These are phyloP conservation scores for Glareola pratincola DNA, from an alignment of 2,113 vertebrate species.

Conservation along the genomic window DNA sequence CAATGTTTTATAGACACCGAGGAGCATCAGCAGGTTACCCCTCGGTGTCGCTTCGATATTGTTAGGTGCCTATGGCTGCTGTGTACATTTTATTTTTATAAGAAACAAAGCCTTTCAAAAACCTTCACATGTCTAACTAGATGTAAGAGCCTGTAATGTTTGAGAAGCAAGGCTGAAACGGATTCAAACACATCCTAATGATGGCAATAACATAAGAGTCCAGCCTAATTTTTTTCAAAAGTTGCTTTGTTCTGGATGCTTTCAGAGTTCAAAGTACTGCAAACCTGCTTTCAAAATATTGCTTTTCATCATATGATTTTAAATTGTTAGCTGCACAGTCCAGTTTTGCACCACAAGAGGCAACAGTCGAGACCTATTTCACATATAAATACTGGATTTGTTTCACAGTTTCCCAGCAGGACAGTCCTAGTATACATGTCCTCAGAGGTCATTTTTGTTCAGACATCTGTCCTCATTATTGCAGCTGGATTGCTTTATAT, in stretches of 20 bases:
- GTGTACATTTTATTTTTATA: background rate
- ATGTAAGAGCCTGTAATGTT: background rate
- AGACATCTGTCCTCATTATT: background rate
- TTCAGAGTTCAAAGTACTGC: background rate
- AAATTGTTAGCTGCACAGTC: background rate
- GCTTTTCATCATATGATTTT: background rate
- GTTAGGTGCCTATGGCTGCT: background rate
- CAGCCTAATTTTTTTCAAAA: background rate
- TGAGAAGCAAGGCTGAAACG: background rate
- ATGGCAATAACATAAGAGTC: background rate
- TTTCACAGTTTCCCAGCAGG: background rate
- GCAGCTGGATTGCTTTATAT: background rate
- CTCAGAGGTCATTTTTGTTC: background rate
- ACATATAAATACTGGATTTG: background rate
- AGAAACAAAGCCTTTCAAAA: background rate
- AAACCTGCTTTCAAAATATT: background rate
- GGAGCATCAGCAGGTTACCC: background rate
- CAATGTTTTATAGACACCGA: background rate
- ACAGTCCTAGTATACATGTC: background rate
- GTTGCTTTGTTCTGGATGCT: background rate
- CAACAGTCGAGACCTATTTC: background rate
- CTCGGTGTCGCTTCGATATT: rapidly evolving
- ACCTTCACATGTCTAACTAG: background rate
- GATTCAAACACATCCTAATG: background rate
- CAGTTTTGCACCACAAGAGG: background rate